These are phyloP conservation scores for Thysanoteuthis rhombus DNA, from an alignment of 2,888 invertebrate genomes.

Conservation along the genomic window DNA sequence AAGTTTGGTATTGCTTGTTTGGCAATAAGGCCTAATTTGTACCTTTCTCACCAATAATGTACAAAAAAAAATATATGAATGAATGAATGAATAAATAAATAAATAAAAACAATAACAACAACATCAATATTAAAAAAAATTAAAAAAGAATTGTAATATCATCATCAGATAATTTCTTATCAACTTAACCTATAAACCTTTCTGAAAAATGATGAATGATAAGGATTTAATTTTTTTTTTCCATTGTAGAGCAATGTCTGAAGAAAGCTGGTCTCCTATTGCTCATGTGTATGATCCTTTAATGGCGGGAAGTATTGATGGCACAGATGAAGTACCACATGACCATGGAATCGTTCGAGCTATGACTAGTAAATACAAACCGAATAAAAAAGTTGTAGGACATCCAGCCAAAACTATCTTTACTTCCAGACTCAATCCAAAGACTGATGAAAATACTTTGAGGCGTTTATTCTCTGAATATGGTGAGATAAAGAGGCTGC, in stretches of 20 bases:
- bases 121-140: no score
- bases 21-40: no score
- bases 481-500: constrained; percentile 75
- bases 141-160: no score
- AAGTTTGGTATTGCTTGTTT: no score
- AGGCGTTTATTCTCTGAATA: constrained; percentile 71
- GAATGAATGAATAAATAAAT: no score
- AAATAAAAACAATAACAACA: no score
- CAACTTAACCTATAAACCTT: no score
- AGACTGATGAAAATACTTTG: constrained; percentile 74
- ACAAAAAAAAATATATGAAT: no score
- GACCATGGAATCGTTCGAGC: constrained; percentile 82
- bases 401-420: constrained; percentile 80
- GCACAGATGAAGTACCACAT: constrained; percentile 84
- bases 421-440: constrained; percentile 78
- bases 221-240: neutral
- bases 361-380: constrained; percentile 70
- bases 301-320: constrained; percentile 86
- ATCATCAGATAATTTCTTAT: no score
- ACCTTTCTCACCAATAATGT: no score
- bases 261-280: constrained; percentile 57
- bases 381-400: constrained; percentile 72
- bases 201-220: neutral
- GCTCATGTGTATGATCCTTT: constrained; percentile 80
- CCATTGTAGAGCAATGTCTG: neutral